Evolutionary conservation across 2,113 vertebrate species (phyloP), one percentile per base, ranked within the genome.

Genomic region (Abramis brama): DNA sequence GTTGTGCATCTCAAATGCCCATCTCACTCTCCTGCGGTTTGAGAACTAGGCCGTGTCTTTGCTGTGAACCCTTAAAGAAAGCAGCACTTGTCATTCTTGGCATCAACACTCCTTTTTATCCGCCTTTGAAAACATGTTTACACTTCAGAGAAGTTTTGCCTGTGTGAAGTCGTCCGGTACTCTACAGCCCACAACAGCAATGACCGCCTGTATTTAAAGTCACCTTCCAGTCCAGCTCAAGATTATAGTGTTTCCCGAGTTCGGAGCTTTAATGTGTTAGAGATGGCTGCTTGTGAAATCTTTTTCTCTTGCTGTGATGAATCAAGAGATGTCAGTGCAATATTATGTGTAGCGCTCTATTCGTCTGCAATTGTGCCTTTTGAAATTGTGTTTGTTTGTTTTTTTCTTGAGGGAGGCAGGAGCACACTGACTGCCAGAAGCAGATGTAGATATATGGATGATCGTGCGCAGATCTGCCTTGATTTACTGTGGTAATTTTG

Each of bases 11-110:
- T 86, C 66, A 79, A 68, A 82, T 45, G 66, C n/a, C 71, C 7
- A 75, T 78, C 70, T 52, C 62, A 21, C 77, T 87, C 88, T 89
- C 88, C 47, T 64, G 85, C 2, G 80, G 79, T 64, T 89, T 79
- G 71, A 87, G 39, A 90, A 90, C 83, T 89, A 90, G 89, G 91
- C 81, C 84, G 76, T 70, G 76, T 82, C 88, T 89, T 87, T 68
- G 82, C 88, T 89, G 77, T 87, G 82, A 91, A 87, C 87, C 82
- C 84, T 47, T 85, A 52, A 77, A 88, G 64, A 87, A 88, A 86
- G 62, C 85, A 78, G 59, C 78, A 59, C 79, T 87, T 79, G 86
- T 85, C 85, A 79, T 62, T 66, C 73, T 78, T 74, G 73, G 73
- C 70, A 23, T 83, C 79, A 84, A 50, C 17, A n/a, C 60, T 77